Evolutionary conservation across 2,113 vertebrate genomes (phyloP), one percentile per base, ranked within the genome.

Genomic region (Tursiops truncatus): DNA sequence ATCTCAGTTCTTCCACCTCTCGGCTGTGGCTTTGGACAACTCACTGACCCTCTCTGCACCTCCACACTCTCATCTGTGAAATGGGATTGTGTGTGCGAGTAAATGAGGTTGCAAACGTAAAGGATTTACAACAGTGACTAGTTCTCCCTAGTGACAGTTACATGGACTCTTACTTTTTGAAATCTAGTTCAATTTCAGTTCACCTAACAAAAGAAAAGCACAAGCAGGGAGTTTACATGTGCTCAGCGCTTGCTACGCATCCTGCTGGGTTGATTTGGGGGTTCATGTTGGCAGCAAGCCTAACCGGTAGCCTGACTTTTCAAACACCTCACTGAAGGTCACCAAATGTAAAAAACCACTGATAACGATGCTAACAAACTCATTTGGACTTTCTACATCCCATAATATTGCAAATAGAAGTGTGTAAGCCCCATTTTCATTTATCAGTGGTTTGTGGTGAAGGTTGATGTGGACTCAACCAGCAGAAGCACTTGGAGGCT

Each of bases 101-200:
- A 10, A 94, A 77, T 76, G 70, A 94, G 63, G 33, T 82, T 65
- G 80, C 68, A 93, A 53, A 87, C 33, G 9, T 5, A 81, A 68
- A 92, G 60, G 60, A 86, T 18, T 73, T 70, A 85, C n/a, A 33
- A 67, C 38, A 71, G 65, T 26, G 25, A 33, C 50, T 53, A 85
- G 17, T 87, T 77, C 50, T 79, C 81, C 31, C 26, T 33, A 23
- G 18, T 56, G 71, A 62, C 23, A 73, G 38, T 83, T 74, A 70
- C 26, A 44, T 3, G 23, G 11, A 84, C 84, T n/a, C 14, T 60
- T 53, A 67, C 23, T 79, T 90, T 94, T 87, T 79, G 31, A 96
- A 92, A 86, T 50, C 41, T 44, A 95, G 53, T 84, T 88, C 20
- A 31, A 71, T 79, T 95, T 95, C 53, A 68, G 74, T 28, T 96